phyloP scores from a whole-genome alignment of 2,113 vertebrate genomes.

The Clarias magur region DNA sequence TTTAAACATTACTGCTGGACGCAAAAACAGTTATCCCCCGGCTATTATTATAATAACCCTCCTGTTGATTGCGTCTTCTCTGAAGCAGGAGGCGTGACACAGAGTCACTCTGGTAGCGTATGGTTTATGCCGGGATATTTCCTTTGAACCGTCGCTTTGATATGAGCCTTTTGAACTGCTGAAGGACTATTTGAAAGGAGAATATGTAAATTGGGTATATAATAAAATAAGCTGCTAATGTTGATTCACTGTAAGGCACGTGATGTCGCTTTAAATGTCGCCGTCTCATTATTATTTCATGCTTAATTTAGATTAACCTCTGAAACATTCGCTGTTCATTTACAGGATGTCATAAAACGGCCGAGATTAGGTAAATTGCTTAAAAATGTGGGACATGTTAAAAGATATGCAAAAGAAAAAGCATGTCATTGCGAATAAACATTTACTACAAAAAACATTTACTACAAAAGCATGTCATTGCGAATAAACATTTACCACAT shows the following conservation, averaged over 20 bases:
- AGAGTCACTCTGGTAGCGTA: conserved; percentile 58
- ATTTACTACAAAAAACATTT: no score
- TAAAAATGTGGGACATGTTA: background rate
- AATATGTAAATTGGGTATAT: conserved; percentile 68
- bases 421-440: no score
- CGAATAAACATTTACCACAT: no score
- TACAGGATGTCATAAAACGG: conserved; percentile 49
- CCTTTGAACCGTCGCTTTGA: conserved; percentile 70
- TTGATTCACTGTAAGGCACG: conserved; percentile 64
- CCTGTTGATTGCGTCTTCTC: background rate
- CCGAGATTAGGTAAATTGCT: background rate
- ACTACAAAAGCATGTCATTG: background rate
- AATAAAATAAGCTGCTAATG: conserved; percentile 65
- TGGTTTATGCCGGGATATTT: conserved; percentile 58
- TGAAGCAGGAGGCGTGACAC: conserved; percentile 38
- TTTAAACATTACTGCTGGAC: background rate
- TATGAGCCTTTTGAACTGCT: conserved; percentile 70
- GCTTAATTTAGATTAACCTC: conserved; percentile 61
- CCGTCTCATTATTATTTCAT: conserved; percentile 64
- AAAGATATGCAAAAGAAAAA: background rate
- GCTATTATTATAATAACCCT: background rate
- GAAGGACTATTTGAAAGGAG: conserved; percentile 68
- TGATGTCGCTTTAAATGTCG: conserved; percentile 63
- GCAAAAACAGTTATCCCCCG: background rate
- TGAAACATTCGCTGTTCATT: conserved; percentile 50